Percentiles rank a stretch among this genome's conserved stretches.
These are phyloP conservation scores for Pholis gunnellus DNA, from an alignment of 2,113 vertebrate genomes.

Conservation along the genomic window DNA sequence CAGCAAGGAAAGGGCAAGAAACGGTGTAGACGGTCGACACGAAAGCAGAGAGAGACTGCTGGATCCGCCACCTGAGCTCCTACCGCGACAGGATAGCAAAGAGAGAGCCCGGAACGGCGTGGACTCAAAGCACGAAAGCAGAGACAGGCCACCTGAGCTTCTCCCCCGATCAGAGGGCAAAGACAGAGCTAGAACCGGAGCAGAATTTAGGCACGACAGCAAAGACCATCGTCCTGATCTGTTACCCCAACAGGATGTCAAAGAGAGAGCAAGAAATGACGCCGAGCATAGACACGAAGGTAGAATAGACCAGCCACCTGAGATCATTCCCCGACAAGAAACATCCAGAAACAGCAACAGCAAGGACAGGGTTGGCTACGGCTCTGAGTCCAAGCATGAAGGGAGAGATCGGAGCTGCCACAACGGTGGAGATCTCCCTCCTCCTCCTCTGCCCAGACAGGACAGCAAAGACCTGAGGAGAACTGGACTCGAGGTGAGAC, in stretches of 20 bases:
- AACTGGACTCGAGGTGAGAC: conserved; percentile 76
- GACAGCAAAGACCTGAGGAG: conserved; percentile 77
- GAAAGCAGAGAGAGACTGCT: conserved; percentile 75
- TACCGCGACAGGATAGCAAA: conserved; percentile 78
- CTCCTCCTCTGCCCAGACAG: conserved; percentile 71
- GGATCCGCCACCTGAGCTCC: conserved; percentile 75
- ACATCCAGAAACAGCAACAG: conserved; percentile 58
- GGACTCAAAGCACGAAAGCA: conserved; percentile 72
- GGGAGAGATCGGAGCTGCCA: conserved; percentile 68
- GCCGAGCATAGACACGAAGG: conserved; percentile 76
- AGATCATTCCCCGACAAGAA: conserved; percentile 74
- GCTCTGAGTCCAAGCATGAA: conserved; percentile 65
- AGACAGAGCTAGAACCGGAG: conserved; percentile 68
- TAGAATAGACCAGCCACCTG: conserved; percentile 78
- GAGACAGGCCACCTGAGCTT: conserved; percentile 72
- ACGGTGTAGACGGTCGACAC: conserved; percentile 68
- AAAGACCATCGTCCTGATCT: conserved; percentile 76
- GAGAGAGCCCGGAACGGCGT: conserved; percentile 75
- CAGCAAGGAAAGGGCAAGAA: conserved; percentile 75
- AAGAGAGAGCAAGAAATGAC: conserved; percentile 76
- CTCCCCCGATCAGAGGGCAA: conserved; percentile 71
- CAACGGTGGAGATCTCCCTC: conserved; percentile 72
- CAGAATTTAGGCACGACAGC: conserved; percentile 69
- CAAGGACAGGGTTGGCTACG: conserved; percentile 60
- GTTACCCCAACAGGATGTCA: conserved; percentile 76